Evolutionary conservation across 2,797 vertebrate species (phyloP), one percentile per base, ranked within the genome.

Genomic region (Liparis tanakae): DNA sequence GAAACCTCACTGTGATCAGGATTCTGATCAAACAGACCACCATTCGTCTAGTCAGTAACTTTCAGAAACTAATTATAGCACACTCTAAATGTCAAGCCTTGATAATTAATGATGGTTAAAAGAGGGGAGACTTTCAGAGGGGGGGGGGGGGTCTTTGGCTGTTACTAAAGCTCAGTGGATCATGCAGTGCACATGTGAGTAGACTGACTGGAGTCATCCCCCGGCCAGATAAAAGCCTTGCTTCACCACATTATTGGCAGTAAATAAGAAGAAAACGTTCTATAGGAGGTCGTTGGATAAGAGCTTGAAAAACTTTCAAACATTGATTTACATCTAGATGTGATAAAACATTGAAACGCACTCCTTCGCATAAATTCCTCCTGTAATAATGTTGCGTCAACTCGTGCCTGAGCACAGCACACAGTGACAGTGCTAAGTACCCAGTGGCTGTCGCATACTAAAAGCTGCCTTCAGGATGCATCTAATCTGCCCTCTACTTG

Each of bases 121-220:
- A 70, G 33, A 62, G 56, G 54, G 55, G 39, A 33, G 50, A 33
- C 43, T 75, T 72, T 62, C 20, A 53, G 53, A 33, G 37, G 37
- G 63, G 57, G 9, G 70, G 76, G 62, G 73, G 77, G 68, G 69
- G 68, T 82, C 50, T 71, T 34, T 78, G 78, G 64, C 50, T 81
- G 67, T 75, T 82, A 63, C 67, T 78, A 83, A 85, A 54, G 63
- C 78, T 76, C 22, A 36, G 46, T 67, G 71, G 59, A 14, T 84
- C 53, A 74, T 78, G 54, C 60, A 75, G 67, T 25, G 73, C 75
- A 87, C 82, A 78, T 84, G 80, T 87, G 86, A 87, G 83, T 43
- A 88, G 91, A 91, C 91, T 76, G 89, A 89, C 89, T 91, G 90
- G 86, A 91, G 91, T 87, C 91, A 33, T 85, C 79, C 85, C 89